phyloP scores from a whole-genome alignment of 2,888 invertebrate genomes.

The Amblyjoppa proteus region DNA sequence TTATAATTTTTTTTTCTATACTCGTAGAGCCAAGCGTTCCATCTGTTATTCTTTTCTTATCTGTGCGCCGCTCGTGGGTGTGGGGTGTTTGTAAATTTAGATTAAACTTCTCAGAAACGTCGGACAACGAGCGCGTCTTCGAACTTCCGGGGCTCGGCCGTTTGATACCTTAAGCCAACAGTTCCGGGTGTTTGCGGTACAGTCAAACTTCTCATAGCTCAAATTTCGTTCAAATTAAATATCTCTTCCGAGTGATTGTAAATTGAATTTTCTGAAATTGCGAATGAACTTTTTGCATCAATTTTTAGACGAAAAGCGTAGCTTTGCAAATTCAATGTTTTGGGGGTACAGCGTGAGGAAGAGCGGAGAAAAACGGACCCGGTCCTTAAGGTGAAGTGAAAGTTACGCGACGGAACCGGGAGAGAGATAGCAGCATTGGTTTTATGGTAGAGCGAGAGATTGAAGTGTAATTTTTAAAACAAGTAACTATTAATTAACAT shows the following conservation, averaged over 20 bases:
- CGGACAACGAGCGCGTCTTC: not conserved
- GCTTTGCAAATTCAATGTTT: no score
- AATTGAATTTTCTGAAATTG: not conserved
- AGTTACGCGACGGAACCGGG: no score
- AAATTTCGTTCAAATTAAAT: not conserved
- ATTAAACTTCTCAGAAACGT: slow-evolving; percentile 13
- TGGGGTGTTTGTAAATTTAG: slow-evolving; percentile 7
- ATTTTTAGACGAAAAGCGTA: no score
- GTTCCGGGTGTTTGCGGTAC: not conserved
- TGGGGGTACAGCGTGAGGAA: no score
- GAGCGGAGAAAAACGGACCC: no score
- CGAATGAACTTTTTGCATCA: not conserved
- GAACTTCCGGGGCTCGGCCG: slow-evolving; percentile 26
- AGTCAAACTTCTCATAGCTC: not conserved
- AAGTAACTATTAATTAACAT: no score
- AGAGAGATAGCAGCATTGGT: no score
- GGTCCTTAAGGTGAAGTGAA: no score
- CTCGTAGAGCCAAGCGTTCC: not conserved
- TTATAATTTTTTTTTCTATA: not conserved
- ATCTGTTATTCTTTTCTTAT: not conserved
- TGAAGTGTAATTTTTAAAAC: no score
- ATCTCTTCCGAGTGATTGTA: not conserved
- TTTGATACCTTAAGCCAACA: slow-evolving; percentile 8
- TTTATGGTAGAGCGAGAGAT: no score
- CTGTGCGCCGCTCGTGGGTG: not conserved